Evolutionary conservation across 2,113 vertebrate species (phyloP).

Genomic region (Aptenodytes patagonicus): DNA sequence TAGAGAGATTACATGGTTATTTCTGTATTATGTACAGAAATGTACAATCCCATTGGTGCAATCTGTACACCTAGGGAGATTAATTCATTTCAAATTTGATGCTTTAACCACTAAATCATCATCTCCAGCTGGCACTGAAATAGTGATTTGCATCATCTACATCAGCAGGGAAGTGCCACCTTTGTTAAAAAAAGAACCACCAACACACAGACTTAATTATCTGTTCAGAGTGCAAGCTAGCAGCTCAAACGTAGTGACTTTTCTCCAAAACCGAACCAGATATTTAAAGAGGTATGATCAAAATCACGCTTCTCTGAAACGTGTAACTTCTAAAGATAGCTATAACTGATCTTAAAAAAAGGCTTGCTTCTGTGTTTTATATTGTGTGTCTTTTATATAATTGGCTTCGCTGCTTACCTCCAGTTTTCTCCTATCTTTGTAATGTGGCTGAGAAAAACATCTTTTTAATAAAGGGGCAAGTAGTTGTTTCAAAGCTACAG

Average conservation of each 20-base stretch:
- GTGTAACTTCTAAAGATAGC: conserved; percentile 15
- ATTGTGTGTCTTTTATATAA: not conserved
- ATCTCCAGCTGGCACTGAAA: conserved; percentile 43
- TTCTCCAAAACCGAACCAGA: not conserved
- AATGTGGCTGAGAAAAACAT: not conserved
- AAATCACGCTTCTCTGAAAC: conserved; percentile 8
- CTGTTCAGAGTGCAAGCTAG: conserved; percentile 31
- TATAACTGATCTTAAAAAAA: not conserved
- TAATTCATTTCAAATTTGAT: conserved; percentile 23
- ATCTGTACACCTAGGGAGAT: not conserved
- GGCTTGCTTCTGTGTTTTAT: not conserved
- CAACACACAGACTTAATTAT: conserved; percentile 58
- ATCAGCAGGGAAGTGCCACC: conserved; percentile 56
- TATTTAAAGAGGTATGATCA: conserved; percentile 35
- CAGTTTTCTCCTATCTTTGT: not conserved
- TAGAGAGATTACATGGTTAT: not conserved
- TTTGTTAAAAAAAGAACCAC: conserved; percentile 65
- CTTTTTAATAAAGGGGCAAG: not conserved
- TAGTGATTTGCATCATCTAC: conserved; percentile 54
- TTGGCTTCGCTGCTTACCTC: not conserved
- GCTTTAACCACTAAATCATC: conserved; percentile 38
- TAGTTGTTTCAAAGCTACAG: not conserved
- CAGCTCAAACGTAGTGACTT: conserved; percentile 8
- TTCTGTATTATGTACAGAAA: not conserved
- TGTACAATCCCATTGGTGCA: not conserved